These are phyloP conservation scores for Crotophaga sulcirostris DNA, from an alignment of 2,113 vertebrate species.

Conservation along the genomic window DNA sequence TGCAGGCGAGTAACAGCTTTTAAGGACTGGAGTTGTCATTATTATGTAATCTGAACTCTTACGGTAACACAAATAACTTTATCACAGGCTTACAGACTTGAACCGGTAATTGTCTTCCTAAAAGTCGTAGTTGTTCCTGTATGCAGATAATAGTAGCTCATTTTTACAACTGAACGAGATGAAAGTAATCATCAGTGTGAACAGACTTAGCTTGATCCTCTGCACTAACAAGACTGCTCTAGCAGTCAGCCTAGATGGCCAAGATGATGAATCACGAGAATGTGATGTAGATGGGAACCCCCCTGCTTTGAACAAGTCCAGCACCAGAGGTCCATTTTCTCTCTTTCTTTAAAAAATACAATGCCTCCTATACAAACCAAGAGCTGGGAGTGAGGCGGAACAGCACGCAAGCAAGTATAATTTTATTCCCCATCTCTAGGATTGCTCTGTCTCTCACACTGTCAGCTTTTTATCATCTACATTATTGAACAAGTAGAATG, in stretches of 20 bases:
- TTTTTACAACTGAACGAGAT: not conserved
- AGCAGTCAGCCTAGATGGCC: not conserved
- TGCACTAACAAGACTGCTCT: not conserved
- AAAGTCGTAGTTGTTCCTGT: not conserved
- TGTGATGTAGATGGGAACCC: not conserved
- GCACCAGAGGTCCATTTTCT: not conserved
- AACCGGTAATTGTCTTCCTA: not conserved
- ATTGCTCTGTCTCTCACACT: not conserved
- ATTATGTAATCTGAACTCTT: not conserved
- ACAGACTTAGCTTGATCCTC: not conserved
- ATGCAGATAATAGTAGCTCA: not conserved
- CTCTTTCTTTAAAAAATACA: not conserved
- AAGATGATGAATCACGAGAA: not conserved
- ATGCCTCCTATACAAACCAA: not conserved
- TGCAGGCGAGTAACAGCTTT: not conserved
- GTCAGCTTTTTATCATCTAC: not conserved
- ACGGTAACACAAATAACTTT: not conserved
- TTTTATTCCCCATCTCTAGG: not conserved
- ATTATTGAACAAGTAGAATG: not conserved
- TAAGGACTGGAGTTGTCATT: not conserved
- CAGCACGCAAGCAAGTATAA: not conserved
- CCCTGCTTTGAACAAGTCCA: not conserved
- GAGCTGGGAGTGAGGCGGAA: not conserved
- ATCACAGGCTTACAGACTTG: not conserved
- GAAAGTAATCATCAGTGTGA: not conserved